Evolutionary conservation across 2,888 invertebrate species (phyloP), one percentile per base, ranked within the genome.

Genomic region (Oxyteleia sp.): DNA sequence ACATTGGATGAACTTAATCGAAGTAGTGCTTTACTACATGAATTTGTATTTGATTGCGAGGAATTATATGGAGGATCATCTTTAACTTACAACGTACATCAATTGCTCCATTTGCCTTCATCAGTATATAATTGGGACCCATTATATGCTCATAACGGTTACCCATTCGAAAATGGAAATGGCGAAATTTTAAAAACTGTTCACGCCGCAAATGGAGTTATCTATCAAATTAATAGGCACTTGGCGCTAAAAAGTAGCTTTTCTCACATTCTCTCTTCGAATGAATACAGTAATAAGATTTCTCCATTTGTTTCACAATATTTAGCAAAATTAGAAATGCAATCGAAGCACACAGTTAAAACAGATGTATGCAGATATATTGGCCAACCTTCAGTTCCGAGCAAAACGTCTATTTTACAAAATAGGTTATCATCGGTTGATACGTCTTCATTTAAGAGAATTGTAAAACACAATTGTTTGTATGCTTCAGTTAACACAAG

Each of bases 81-180:
- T 11, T 5, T 23, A 4, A 49, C 49, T 10, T 49, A 4, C 7
- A 49, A 49, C 7, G 20, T 49, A 1, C 49, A 49, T 7, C 49
- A 23, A 23, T 23, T 49, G n/a, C 23, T 49, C 23, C 49, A 49
- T 49, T 23, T 49, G 11, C 13, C 49, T 4, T 11, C 49, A 7
- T 49, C 11, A n/a, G 49, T 49, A 49, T 49, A 49, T 11, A 49
- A 49, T n/a, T 49, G 49, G 45, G 45, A 18, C 0, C 45, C 45
- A 45, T 45, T 45, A 16, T 45, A n/a, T n/a, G n/a, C n/a, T n/a
- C n/a, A n/a, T n/a, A n/a, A n/a, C n/a, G 45, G 45, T 0, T 45
- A 45, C 10, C 45, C 45, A 4, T 45, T 49, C 16, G 49, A 49
- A 23, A 49, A 49, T 11, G 23, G 23, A 4, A 49, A 49, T 49